phyloP scores from a whole-genome alignment of 1,140 invertebrate species.

The Drosophila pseudoobscura region DNA sequence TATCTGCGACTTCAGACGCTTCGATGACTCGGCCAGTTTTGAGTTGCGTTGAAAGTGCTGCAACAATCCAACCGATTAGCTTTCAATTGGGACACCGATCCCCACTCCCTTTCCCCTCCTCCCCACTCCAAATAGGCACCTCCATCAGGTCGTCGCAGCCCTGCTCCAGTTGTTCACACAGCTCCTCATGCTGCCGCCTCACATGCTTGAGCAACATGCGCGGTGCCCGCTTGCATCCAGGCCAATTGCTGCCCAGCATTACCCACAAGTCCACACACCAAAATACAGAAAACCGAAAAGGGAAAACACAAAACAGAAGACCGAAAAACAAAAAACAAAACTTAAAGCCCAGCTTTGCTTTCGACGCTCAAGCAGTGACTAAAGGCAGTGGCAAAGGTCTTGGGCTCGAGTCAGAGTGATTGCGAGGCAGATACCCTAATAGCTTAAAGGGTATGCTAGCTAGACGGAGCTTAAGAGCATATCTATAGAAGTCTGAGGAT shows the following conservation, averaged over 20 bases:
- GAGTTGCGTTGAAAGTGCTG: conserved; percentile 92
- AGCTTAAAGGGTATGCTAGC: conserved; percentile 19
- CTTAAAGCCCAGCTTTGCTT: conserved; percentile 23
- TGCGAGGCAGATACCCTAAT: conserved; percentile 16
- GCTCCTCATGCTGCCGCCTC: conserved; percentile 50
- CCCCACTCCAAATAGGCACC: conserved; percentile 23
- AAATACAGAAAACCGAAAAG: no score
- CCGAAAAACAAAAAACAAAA: neutral
- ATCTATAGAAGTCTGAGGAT: no score
- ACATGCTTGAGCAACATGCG: conserved; percentile 70
- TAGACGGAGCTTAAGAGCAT: neutral
- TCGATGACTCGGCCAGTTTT: conserved; percentile 90
- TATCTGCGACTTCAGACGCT: conserved; percentile 93
- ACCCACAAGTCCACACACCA: conserved; percentile 3
- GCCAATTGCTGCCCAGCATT: conserved; percentile 56
- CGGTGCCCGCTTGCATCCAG: conserved; percentile 39
- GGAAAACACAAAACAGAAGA: neutral
- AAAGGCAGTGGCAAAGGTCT: conserved; percentile 28
- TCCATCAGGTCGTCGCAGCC: conserved; percentile 64
- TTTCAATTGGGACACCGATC: conserved; percentile 18
- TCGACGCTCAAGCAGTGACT: conserved; percentile 34
- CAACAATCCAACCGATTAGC: conserved; percentile 26
- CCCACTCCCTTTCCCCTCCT: no score
- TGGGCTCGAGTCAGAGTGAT: conserved; percentile 6
- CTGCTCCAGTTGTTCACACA: conserved; percentile 63